Base-by-base conservation (phyloP, 2,888 invertebrate genomes). In the Habrosyne pyritoides region DNA sequence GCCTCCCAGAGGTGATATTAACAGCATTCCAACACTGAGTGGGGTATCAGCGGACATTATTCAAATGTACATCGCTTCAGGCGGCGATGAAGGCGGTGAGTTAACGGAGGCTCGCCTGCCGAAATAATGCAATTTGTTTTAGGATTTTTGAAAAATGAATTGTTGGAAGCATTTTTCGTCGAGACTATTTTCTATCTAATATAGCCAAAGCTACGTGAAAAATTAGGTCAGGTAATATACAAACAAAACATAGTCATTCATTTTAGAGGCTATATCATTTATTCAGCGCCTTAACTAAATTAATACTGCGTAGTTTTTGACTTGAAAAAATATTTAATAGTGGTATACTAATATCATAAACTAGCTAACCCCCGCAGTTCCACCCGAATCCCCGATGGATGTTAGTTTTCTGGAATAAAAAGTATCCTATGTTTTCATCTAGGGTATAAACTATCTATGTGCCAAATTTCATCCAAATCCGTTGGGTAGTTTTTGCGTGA, bases 1-100 rank as follows among this genome's bases (percentile, higher is more conserved):
- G 53, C 2, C 12, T 30, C 47, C 21, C 26, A 22, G 30, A 47
- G 47, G 54, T 53, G 50, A 61, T 68, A 75, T 71, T 65, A 73
- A 68, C 63, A 66, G 66, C 66, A 68, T 60, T 59, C 57, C 63
- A 52, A 53, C 33, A 53, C 21, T 26, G 49, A 22, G 56, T 55
- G 60, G 58, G n/a, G 62, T 68, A 64, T 67, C 69, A 54, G 56
- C 57, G 55, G 54, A 59, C 61, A 63, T 68, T 75, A 73, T 75
- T 75, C 64, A 70, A 73, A 75, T 67, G 56, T 53, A 53, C 56
- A 46, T 33, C 21, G 18, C 42, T 48, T 10, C 52, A 21, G 36
- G 10, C 24, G 28, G 56, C 61, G 61, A 59, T 53, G 59, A 54
- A 55, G 59, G 30, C 24, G 59, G 30, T 21, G 28, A 47, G 30